Percentiles rank a stretch among this genome's conserved stretches.
Evolutionary conservation across 64 coral and sea anemone species (phyloP).

Genomic region (Porites lutea): DNA sequence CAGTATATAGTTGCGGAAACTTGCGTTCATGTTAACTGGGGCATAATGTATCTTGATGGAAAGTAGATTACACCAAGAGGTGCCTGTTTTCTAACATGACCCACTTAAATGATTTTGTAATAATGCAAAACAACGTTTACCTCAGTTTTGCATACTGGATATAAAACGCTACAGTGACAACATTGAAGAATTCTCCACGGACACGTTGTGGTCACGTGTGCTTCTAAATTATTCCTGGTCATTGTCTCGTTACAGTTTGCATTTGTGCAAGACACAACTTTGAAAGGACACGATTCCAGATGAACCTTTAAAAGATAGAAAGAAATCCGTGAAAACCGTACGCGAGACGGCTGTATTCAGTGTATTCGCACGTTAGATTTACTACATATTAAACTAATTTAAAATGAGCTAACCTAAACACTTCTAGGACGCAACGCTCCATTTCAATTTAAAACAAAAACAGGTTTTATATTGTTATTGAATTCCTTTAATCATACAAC

Average conservation of each 20-base stretch:
- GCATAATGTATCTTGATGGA: too few species aligned
- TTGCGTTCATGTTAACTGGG: too few species aligned
- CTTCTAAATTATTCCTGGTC: not conserved
- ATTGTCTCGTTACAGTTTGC: not conserved
- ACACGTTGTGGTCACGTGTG: not conserved
- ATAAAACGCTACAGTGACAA: not conserved
- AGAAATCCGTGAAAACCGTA: not conserved
- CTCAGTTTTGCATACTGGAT: not conserved
- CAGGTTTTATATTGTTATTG: too few species aligned
- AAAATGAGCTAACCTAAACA: too few species aligned
- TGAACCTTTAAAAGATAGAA: not conserved
- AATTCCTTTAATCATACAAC: too few species aligned
- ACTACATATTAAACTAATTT: too few species aligned
- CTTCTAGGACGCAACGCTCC: too few species aligned
- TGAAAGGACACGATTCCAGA: not conserved
- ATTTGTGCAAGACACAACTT: not conserved
- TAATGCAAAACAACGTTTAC: not conserved
- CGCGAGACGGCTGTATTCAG: not conserved
- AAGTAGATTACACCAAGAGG: too few species aligned
- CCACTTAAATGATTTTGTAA: not conserved
- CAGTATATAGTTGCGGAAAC: too few species aligned
- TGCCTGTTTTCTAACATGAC: not conserved
- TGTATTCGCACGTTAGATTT: too few species aligned
- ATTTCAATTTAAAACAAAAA: too few species aligned
- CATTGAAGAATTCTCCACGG: not conserved